Percentiles rank a stretch among this genome's conserved stretches.
These are phyloP conservation scores for Arvicanthis niloticus DNA, from an alignment of 2,113 vertebrate genomes.

Conservation along the genomic window DNA sequence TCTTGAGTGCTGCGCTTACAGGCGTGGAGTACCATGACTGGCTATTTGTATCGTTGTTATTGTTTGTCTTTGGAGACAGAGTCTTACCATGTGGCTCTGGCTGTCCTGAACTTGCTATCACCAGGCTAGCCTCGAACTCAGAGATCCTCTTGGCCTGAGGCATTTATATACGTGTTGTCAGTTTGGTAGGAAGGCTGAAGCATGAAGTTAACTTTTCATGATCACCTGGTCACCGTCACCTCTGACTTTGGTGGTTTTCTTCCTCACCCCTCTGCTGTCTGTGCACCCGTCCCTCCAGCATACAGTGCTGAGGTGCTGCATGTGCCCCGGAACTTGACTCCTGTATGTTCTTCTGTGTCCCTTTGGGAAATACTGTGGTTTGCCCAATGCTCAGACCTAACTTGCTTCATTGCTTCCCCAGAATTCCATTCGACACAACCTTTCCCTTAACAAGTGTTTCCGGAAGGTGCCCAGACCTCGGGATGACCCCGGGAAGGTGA, in stretches of 20 bases:
- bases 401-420: slow-evolving; percentile 81
- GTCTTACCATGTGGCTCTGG: not conserved
- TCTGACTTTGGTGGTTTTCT: not conserved
- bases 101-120: not conserved
- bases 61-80: not conserved
- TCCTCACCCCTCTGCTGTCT: not conserved
- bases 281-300: not conserved
- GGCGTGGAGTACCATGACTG: not conserved
- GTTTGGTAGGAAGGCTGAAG: not conserved
- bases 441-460: slow-evolving; percentile 99
- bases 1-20: not conserved
- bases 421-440: slow-evolving; percentile 99
- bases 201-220: not conserved
- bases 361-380: slow-evolving; percentile 43
- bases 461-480: slow-evolving; percentile 97
- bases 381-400: slow-evolving; percentile 26
- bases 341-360: not conserved
- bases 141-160: not conserved
- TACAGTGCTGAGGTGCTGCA: not conserved
- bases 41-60: not conserved
- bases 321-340: not conserved
- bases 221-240: not conserved
- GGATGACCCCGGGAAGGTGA: slow-evolving; percentile 97
- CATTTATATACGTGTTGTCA: slow-evolving; percentile 23
- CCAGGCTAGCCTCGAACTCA: not conserved